A percentile compares a stretch with the other conserved stretches of the same genome.
Evolutionary conservation across 2,888 invertebrate species (phyloP).

Genomic region (Orthosia cruda): DNA sequence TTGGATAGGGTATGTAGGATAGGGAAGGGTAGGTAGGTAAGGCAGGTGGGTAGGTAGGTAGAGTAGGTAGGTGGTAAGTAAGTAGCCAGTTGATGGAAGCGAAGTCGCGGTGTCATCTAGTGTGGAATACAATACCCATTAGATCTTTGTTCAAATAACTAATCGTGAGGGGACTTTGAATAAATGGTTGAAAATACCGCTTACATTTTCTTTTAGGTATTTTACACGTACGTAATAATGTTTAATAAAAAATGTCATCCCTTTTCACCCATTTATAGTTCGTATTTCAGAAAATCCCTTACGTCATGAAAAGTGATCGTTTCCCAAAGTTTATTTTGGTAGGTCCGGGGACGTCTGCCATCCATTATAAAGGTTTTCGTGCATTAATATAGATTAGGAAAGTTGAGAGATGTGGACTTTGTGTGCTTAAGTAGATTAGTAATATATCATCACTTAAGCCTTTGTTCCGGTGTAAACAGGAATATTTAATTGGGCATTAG

Average conservation of each 20-base stretch:
- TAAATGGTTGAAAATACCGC: conserved; percentile 7
- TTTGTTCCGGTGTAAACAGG: conserved; percentile 37
- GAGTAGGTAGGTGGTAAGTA: too few species aligned
- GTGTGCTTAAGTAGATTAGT: conserved; percentile 41
- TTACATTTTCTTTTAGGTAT: conserved; percentile 30
- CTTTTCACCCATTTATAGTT: conserved; percentile 59
- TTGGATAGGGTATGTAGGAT: too few species aligned
- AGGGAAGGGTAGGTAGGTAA: too few species aligned
- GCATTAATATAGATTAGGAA: conserved; percentile 50
- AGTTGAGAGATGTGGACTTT: conserved; percentile 23
- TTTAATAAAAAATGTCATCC: conserved; percentile 60
- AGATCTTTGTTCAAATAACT: neutral
- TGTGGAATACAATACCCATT: neutral
- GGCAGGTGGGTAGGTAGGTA: too few species aligned
- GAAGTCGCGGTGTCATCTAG: too few species aligned
- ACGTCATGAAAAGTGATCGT: conserved; percentile 53
- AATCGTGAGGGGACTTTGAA: neutral
- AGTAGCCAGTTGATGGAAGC: too few species aligned
- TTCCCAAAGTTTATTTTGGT: conserved; percentile 53
- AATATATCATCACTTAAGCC: conserved; percentile 29
- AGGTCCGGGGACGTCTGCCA: conserved; percentile 25
- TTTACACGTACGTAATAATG: conserved; percentile 40
- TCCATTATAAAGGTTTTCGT: conserved; percentile 37
- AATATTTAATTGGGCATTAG: conserved; percentile 50
- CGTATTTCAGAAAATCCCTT: conserved; percentile 62